Evolutionary conservation across 2,797 vertebrate species (phyloP).

Genomic region (Sardinella longiceps): DNA sequence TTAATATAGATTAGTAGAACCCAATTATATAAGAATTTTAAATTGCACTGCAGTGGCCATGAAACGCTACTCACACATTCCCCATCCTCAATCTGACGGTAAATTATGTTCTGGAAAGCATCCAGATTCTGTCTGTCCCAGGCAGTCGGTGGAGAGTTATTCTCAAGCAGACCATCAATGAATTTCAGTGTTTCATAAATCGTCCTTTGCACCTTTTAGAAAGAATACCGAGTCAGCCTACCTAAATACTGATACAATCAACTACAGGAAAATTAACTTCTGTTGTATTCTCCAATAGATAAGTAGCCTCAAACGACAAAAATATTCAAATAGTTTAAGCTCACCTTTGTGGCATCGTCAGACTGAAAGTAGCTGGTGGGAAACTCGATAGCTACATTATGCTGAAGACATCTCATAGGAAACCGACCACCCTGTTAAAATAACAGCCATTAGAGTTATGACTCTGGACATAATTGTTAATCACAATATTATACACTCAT

Average conservation of each 20-base stretch:
- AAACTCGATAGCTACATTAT: background rate
- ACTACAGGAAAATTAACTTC: too few species aligned
- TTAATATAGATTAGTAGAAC: too few species aligned
- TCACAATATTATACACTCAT: background rate
- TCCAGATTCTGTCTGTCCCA: conserved; percentile 28
- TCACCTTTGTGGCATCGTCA: background rate
- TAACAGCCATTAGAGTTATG: background rate
- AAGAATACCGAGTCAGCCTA: background rate
- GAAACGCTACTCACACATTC: conserved; percentile 46
- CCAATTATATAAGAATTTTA: too few species aligned
- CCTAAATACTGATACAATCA: too few species aligned
- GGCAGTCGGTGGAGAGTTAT: background rate
- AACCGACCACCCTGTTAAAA: background rate
- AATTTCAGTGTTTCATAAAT: conserved; percentile 45
- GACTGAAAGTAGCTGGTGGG: background rate
- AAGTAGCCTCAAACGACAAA: too few species aligned
- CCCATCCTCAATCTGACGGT: conserved; percentile 45
- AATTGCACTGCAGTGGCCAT: background rate
- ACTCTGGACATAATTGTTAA: background rate
- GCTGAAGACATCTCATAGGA: background rate
- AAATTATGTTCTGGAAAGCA: conserved; percentile 41
- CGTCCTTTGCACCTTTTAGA: conserved; percentile 29
- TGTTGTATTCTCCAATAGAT: too few species aligned
- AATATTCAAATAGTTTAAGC: background rate
- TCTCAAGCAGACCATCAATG: conserved; percentile 42